Percentiles rank a stretch among this genome's conserved stretches.
Conservation (phyloP, 2,888 invertebrate genomes). For the Camponotus fellah region DNA sequence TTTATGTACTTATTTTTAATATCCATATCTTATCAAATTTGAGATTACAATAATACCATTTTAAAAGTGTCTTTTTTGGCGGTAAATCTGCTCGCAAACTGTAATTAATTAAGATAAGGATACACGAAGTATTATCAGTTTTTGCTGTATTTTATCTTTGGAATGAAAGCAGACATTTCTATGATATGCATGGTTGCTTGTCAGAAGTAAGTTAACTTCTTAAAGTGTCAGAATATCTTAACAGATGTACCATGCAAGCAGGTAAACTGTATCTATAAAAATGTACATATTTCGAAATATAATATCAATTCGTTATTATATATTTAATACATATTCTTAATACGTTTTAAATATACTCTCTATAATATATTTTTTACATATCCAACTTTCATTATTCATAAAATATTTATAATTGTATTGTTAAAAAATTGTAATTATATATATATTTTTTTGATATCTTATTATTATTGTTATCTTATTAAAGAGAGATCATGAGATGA, state of each 20-base stretch:
- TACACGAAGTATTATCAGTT: not conserved
- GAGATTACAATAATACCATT: not conserved
- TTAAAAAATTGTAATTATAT: too few relatives aligned
- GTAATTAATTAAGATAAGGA: constrained; percentile 7
- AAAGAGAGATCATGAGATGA: too few relatives aligned
- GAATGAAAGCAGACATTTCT: not conserved
- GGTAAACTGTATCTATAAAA: not conserved
- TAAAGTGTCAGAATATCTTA: not conserved
- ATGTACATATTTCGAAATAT: not conserved
- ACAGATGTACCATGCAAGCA: not conserved
- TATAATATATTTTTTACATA: too few relatives aligned
- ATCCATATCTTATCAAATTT: not conserved
- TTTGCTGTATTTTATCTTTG: not conserved
- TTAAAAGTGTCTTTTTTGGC: not conserved
- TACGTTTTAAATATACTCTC: too few relatives aligned
- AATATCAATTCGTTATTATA: too few relatives aligned
- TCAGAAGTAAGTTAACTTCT: not conserved
- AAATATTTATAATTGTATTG: too few relatives aligned
- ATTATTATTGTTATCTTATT: too few relatives aligned
- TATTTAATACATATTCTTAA: too few relatives aligned
- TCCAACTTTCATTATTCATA: too few relatives aligned
- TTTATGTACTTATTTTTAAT: not conserved
- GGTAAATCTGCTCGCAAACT: not conserved
- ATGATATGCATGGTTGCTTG: not conserved
- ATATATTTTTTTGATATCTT: too few relatives aligned